These are phyloP conservation scores for Muntiacus reevesi DNA, from an alignment of 2,113 vertebrate species.

Conservation along the genomic window DNA sequence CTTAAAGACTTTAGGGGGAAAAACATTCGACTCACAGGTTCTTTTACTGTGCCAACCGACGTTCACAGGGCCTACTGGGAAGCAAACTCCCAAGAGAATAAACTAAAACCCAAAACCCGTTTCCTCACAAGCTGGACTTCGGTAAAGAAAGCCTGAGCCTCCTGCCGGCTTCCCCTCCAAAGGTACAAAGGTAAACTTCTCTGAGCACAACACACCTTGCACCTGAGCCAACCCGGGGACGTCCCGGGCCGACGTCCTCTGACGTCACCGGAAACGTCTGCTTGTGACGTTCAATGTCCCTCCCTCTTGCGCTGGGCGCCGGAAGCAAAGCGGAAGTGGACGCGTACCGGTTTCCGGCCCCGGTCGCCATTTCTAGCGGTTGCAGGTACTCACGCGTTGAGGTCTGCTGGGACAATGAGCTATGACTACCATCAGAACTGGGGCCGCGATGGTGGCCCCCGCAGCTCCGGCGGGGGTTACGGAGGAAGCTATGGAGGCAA, in stretches of 20 bases:
- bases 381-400: neutral
- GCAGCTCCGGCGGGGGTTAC: conserved; percentile 13
- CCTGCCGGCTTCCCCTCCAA: rapidly evolving
- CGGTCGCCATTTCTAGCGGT: conserved; percentile 60
- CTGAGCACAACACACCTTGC: rapidly evolving
- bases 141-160: neutral
- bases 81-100: neutral
- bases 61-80: neutral
- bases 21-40: neutral
- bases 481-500: conserved; percentile 70
- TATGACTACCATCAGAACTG: conserved; percentile 80
- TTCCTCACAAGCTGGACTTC: neutral
- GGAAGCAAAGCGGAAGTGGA: conserved; percentile 2
- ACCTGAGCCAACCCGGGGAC: rapidly evolving
- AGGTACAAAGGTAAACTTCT: rapidly evolving
- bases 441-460: conserved; percentile 70
- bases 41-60: neutral
- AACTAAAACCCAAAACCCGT: neutral
- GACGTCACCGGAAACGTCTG: conserved; percentile 25
- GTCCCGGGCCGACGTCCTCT: rapidly evolving
- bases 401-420: conserved; percentile 81
- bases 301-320: neutral
- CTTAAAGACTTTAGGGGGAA: neutral
- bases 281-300: neutral
- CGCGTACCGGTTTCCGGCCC: conserved; percentile 41